These are phyloP conservation scores for Heliocidaris tuberculata DNA, from an alignment of 35 echinoderm and acorn worm genomes.

Conservation along the genomic window DNA sequence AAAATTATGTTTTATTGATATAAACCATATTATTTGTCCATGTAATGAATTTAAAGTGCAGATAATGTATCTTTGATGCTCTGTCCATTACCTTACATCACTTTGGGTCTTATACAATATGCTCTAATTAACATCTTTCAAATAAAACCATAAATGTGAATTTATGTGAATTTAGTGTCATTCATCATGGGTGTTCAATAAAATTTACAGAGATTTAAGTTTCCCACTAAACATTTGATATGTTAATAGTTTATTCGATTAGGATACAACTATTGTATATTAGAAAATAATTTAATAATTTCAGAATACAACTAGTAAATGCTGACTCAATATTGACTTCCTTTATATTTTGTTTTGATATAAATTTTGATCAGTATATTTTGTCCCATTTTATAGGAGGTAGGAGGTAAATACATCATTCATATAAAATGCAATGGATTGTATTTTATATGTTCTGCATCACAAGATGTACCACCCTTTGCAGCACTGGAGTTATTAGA, in stretches of 20 bases:
- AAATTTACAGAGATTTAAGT: not conserved
- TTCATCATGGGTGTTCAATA: not conserved
- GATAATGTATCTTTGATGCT: not conserved
- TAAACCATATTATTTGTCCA: too few relatives aligned
- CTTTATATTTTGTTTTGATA: not conserved
- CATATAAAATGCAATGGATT: slow-evolving; percentile 60
- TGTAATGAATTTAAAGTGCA: too few relatives aligned
- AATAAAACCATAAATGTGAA: too few relatives aligned
- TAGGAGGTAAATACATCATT: slow-evolving; percentile 39
- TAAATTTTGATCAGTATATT: not conserved
- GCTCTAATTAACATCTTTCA: too few relatives aligned
- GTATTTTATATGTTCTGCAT: slow-evolving; percentile 60
- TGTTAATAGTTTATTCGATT: not conserved
- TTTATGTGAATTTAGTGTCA: too few relatives aligned
- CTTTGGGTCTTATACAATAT: too few relatives aligned
- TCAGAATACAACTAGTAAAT: not conserved
- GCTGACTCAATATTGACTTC: not conserved
- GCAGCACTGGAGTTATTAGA: slow-evolving; percentile 61
- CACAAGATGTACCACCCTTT: slow-evolving; percentile 58
- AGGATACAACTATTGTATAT: not conserved
- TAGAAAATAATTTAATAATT: not conserved
- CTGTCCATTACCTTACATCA: not conserved
- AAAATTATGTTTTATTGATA: not conserved
- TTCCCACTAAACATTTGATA: not conserved
- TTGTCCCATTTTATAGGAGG: slow-evolving; percentile 26